Base-by-base conservation (phyloP, 2,113 vertebrate species). In the human region DNA sequence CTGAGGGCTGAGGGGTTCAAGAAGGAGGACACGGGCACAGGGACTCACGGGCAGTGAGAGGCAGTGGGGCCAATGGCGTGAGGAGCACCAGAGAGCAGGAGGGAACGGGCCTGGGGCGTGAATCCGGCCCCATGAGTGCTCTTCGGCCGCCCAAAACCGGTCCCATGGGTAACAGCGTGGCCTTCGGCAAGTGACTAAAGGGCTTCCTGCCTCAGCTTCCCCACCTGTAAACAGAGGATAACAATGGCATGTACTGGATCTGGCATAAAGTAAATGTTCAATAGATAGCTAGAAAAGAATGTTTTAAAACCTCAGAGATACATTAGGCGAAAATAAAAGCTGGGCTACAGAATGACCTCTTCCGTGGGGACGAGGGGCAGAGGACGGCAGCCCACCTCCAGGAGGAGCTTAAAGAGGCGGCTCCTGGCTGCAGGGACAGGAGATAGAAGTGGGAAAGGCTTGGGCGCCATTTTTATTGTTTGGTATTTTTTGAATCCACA, bases 61-160 rank as follows among this genome's bases (percentile, higher is more conserved):
- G 43, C 3, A 3, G 45, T 3, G 1, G 52, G 30, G 18, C 6
- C 38, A 13, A 2, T 0, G 1, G 11, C 4, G 0, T 9, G 25
- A 16, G 12, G 8, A 12, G 22, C 4, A 18, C 3, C 45, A 10
- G 30, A n/a, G 55, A 59, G 30, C 18, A 35, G 6, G 10, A 50
- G 50, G 17, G 32, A 52, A 3, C 32, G 5, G 5, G 1, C 9
- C 50, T 9, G 7, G 50, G 12, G 4, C 2, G 16, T 1, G 17
- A 59, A 20, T 20, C 50, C 6, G 72, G 25, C 45, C 5, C 52
- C 52, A 3, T 52, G 25, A 30, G 0, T 2, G 12, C 48, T 23
- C 68, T 38, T 18, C 3, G 9, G 57, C 2, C 27, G 1, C 7
- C 59, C 14, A 50, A 66, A 59, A 48, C 1, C 50, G 9, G 4